Evolutionary conservation across 2,888 invertebrate genomes (phyloP).

Genomic region (Stomorhina lunata): DNA sequence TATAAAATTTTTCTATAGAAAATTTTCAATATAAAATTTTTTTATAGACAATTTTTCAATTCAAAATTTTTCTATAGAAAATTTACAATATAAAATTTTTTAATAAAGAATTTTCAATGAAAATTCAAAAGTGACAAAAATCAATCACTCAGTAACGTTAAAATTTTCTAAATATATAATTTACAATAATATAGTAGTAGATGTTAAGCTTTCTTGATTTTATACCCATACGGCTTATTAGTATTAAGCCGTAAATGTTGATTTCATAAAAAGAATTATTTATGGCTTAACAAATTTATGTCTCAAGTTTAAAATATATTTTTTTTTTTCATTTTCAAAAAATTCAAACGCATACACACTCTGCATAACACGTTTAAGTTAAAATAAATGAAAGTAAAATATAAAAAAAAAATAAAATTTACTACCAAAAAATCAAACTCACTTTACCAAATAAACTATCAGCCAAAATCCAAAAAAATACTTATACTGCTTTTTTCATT

Average conservation of each 20-base stretch:
- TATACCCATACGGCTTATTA: neutral
- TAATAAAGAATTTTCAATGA: too few species aligned
- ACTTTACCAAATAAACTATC: slow-evolving; percentile 1
- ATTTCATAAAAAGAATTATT: slow-evolving; percentile 71
- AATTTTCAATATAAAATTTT: too few species aligned
- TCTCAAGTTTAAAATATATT: slow-evolving; percentile 61
- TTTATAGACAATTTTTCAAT: too few species aligned
- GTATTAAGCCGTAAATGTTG: too few species aligned
- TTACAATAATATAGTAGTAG: too few species aligned
- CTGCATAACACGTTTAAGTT: neutral
- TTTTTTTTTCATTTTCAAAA: slow-evolving; percentile 7
- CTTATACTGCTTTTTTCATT: slow-evolving; percentile 5
- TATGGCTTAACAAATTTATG: slow-evolving; percentile 72
- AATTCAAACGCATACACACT: neutral
- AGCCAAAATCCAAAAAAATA: neutral
- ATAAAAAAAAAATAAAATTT: slow-evolving; percentile 30
- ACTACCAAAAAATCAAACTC: slow-evolving; percentile 17
- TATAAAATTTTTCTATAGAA: too few species aligned
- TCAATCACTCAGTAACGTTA: neutral
- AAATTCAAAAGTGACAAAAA: too few species aligned
- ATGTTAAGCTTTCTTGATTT: slow-evolving; percentile 30
- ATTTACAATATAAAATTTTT: too few species aligned
- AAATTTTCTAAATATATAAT: neutral
- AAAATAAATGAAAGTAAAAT: slow-evolving; percentile 56
- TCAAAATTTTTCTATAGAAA: too few species aligned